Evolutionary conservation across 2,888 invertebrate genomes (phyloP).

Genomic region (Antheraea assamensis): DNA sequence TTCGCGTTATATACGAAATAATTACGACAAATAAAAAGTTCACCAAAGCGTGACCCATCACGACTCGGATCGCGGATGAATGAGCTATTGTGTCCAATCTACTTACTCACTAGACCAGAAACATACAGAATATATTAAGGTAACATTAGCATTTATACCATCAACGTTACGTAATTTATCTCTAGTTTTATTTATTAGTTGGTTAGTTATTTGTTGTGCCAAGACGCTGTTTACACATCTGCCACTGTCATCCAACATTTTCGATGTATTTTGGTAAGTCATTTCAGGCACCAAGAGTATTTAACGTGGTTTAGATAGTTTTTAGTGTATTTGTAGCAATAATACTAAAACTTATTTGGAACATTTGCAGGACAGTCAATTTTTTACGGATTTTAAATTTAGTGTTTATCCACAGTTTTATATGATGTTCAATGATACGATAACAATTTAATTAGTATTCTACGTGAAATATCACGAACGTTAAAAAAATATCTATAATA

Average conservation of each 20-base stretch:
- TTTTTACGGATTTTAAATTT: no score
- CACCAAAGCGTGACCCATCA: constrained; percentile 31
- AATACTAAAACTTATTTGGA: no score
- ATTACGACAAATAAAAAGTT: constrained; percentile 26
- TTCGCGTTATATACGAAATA: constrained; percentile 15
- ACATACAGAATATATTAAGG: not conserved
- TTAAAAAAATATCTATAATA: no score
- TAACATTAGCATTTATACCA: not conserved
- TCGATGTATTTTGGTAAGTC: no score
- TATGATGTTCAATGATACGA: no score
- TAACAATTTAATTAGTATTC: no score
- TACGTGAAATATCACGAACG: no score
- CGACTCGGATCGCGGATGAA: constrained; percentile 19
- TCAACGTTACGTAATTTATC: not conserved
- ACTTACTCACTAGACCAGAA: constrained; percentile 11
- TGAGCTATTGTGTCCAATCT: constrained; percentile 9
- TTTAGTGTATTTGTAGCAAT: no score
- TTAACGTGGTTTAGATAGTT: no score
- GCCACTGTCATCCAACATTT: not conserved
- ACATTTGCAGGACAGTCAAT: no score
- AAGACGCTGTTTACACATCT: not conserved
- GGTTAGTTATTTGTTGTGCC: not conserved
- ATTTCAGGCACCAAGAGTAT: no score
- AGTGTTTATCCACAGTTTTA: no score
- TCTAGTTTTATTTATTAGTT: not conserved